These are phyloP conservation scores for Nephrotoma appendiculata DNA, from an alignment of 2,888 invertebrate genomes.

Conservation along the genomic window DNA sequence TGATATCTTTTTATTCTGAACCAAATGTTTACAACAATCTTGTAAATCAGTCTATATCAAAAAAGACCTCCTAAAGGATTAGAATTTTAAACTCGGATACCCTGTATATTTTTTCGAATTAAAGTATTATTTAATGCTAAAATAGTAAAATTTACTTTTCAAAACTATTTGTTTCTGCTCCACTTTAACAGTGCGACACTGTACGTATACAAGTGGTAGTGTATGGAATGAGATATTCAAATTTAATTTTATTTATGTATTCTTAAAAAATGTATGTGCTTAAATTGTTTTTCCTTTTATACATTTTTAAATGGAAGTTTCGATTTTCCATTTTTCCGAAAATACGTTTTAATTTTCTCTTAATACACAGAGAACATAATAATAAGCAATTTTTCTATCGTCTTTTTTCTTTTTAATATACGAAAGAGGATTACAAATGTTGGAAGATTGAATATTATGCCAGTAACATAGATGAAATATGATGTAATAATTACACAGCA, in stretches of 20 bases:
- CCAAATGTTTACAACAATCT: no score
- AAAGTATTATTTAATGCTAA: no score
- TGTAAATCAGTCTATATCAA: no score
- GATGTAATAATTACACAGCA: background rate
- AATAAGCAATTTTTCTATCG: background rate
- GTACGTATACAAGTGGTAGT: background rate
- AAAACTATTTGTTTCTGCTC: no score
- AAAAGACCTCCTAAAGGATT: no score
- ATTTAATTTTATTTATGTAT: background rate
- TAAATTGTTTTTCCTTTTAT: background rate
- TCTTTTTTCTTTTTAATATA: background rate
- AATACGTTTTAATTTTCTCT: background rate
- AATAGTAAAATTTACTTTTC: no score
- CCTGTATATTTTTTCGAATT: no score
- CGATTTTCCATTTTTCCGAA: background rate
- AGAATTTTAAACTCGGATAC: no score
- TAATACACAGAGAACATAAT: background rate
- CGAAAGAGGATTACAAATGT: background rate
- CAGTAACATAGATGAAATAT: background rate
- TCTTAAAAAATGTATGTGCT: background rate
- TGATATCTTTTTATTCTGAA: no score
- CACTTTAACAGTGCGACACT: background rate
- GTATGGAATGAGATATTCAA: background rate
- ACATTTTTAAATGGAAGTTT: background rate
- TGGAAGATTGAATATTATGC: background rate